Evolutionary conservation across 2,113 vertebrate species (phyloP).

Genomic region (Ochotona princeps): DNA sequence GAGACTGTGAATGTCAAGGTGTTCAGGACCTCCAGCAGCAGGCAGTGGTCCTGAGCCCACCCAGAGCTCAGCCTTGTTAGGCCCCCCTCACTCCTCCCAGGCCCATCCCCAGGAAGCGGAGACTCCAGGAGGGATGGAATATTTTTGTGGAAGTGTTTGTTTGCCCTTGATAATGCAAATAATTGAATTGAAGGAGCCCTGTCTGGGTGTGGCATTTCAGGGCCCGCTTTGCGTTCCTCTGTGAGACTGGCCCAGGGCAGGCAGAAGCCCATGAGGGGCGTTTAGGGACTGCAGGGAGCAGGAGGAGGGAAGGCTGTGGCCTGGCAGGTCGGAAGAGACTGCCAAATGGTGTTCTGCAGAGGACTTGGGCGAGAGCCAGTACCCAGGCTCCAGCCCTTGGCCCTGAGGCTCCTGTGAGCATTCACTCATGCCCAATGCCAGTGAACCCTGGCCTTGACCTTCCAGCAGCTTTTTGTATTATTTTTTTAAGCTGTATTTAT

Average conservation of each 20-base stretch:
- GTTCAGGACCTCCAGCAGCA: not conserved
- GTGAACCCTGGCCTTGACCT: not conserved
- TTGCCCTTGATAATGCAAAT: conserved; percentile 69
- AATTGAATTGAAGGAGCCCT: conserved; percentile 30
- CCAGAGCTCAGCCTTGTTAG: conserved; percentile 45
- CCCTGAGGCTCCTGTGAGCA: not conserved
- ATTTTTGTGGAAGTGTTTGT: conserved; percentile 74
- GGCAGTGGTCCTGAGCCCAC: not conserved
- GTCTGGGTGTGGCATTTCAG: conserved; percentile 33
- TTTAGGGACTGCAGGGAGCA: not conserved
- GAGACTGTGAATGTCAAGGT: conserved; percentile 41
- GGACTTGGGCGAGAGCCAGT: not conserved
- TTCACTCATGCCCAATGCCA: not conserved
- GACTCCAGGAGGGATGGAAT: conserved; percentile 42
- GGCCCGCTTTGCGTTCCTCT: conserved; percentile 20
- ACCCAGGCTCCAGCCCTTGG: no score
- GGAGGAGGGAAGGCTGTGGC: not conserved
- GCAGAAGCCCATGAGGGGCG: not conserved
- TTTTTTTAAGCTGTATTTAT: no score
- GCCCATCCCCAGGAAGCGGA: conserved; percentile 58
- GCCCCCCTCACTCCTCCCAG: not conserved
- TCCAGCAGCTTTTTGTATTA: not conserved
- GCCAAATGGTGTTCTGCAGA: not conserved
- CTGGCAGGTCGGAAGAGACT: not conserved
- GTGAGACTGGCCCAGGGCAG: not conserved